These are phyloP conservation scores for Neogobius melanostomus DNA, from an alignment of 2,113 vertebrate genomes.

Conservation along the genomic window DNA sequence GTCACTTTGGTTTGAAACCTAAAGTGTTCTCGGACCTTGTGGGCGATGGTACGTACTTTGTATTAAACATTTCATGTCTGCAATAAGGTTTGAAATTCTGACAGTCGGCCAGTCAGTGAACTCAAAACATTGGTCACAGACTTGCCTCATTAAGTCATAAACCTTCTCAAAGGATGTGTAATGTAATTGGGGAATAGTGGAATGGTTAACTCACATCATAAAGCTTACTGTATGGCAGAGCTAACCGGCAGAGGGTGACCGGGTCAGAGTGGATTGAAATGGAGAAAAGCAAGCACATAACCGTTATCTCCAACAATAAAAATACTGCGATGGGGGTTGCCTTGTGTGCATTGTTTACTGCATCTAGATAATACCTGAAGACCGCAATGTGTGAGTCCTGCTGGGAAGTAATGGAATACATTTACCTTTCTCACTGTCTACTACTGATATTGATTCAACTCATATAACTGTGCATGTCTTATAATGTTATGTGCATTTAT, in stretches of 20 bases:
- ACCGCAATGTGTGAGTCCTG: slow-evolving; percentile 66
- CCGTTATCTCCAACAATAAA: slow-evolving; percentile 63
- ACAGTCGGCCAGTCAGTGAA: slow-evolving; percentile 38
- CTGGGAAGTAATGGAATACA: slow-evolving; percentile 54
- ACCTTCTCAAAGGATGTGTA: slow-evolving; percentile 27
- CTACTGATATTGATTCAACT: slow-evolving; percentile 20
- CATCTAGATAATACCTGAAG: slow-evolving; percentile 65
- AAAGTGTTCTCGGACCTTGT: not conserved
- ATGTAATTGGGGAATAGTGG: slow-evolving; percentile 19
- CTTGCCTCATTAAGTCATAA: slow-evolving; percentile 29
- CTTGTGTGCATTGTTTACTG: slow-evolving; percentile 62
- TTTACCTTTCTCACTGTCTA: slow-evolving; percentile 30
- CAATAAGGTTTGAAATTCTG: slow-evolving; percentile 65
- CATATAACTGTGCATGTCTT: slow-evolving; percentile 4
- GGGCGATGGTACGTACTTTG: not conserved
- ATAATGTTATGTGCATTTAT: not conserved
- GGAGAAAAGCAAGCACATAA: slow-evolving; percentile 49
- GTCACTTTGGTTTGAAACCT: not conserved
- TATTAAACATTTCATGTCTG: slow-evolving; percentile 35
- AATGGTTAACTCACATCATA: slow-evolving; percentile 41
- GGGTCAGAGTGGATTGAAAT: slow-evolving; percentile 64
- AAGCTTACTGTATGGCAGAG: slow-evolving; percentile 38
- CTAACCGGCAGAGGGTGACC: slow-evolving; percentile 47
- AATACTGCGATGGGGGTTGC: slow-evolving; percentile 44
- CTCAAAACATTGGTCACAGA: slow-evolving; percentile 35